Evolutionary conservation across 2,797 vertebrate genomes (phyloP).

Genomic region (Adelosebastes latens): DNA sequence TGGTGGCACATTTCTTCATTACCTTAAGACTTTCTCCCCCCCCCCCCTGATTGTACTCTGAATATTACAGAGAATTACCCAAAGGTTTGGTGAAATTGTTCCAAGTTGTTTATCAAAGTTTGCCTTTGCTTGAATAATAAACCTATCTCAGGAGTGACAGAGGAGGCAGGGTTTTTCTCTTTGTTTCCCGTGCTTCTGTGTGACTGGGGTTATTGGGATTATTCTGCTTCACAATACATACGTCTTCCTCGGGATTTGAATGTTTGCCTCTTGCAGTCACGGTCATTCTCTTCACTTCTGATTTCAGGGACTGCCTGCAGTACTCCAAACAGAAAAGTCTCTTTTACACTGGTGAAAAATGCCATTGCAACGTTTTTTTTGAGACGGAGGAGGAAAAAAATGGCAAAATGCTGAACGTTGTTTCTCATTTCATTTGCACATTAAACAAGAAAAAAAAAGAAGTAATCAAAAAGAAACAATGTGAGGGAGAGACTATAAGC

Average conservation of each 20-base stretch:
- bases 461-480: slow-evolving; percentile 34
- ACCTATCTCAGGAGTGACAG: slow-evolving; percentile 82
- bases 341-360: slow-evolving; percentile 49
- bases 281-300: slow-evolving; percentile 77
- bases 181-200: slow-evolving; percentile 80
- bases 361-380: slow-evolving; percentile 31
- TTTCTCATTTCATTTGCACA: slow-evolving; percentile 53
- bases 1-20: slow-evolving; percentile 87
- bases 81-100: slow-evolving; percentile 83
- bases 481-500: slow-evolving; percentile 8
- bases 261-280: slow-evolving; percentile 82
- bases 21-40: slow-evolving; percentile 77
- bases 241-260: slow-evolving; percentile 81
- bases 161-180: slow-evolving; percentile 76
- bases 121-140: slow-evolving; percentile 83
- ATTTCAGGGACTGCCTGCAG: slow-evolving; percentile 69
- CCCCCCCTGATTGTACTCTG: slow-evolving; percentile 72
- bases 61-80: slow-evolving; percentile 85
- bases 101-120: slow-evolving; percentile 86
- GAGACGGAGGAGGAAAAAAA: neutral
- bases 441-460: slow-evolving; percentile 42
- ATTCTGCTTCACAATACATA: slow-evolving; percentile 83
- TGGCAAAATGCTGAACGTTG: slow-evolving; percentile 30
- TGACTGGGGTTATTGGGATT: slow-evolving; percentile 84
- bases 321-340: slow-evolving; percentile 60